Percentiles rank a stretch among this genome's conserved stretches.
phyloP scores from a whole-genome alignment of 2,113 vertebrate species.

The Poeciliopsis turrubarensis region DNA sequence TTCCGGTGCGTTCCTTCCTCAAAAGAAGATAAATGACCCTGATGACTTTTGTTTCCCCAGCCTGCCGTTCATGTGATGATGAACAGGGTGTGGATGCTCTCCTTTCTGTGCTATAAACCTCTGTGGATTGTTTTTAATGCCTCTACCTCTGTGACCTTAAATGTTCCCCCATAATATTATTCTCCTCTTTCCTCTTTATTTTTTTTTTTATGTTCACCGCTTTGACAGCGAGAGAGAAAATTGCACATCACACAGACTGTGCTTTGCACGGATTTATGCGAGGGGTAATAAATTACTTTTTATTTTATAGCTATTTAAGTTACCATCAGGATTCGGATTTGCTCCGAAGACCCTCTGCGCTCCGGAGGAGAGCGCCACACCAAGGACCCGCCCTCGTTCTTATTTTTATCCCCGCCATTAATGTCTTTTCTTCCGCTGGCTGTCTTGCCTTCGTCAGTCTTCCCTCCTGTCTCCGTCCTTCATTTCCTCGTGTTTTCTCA shows the following conservation, averaged over 20 bases:
- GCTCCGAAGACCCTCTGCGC: constrained; percentile 6
- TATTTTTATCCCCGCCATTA: constrained; percentile 81
- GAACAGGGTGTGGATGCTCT: background rate
- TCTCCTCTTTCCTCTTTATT: background rate
- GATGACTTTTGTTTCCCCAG: background rate
- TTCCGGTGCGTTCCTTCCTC: no score
- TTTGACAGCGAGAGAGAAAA: background rate
- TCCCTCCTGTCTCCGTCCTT: constrained; percentile 6
- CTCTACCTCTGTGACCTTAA: constrained; percentile 38
- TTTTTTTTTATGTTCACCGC: background rate
- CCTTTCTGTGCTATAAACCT: constrained; percentile 6
- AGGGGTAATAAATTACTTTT: background rate
- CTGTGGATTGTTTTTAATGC: constrained; percentile 38
- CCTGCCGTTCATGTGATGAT: background rate
- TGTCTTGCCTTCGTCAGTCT: constrained; percentile 32
- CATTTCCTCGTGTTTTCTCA: constrained; percentile 1
- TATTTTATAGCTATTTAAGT: constrained; percentile 22
- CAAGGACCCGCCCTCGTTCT: constrained; percentile 80
- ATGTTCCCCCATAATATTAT: background rate
- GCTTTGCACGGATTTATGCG: background rate
- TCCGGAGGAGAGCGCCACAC: constrained; percentile 60
- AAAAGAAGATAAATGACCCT: no score
- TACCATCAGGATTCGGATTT: constrained; percentile 43
- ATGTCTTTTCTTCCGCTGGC: constrained; percentile 50
- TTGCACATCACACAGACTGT: background rate